Percentiles rank a stretch among this genome's conserved stretches.
These are phyloP conservation scores for Coendou prehensilis DNA, from an alignment of 2,797 vertebrate genomes.

Conservation along the genomic window DNA sequence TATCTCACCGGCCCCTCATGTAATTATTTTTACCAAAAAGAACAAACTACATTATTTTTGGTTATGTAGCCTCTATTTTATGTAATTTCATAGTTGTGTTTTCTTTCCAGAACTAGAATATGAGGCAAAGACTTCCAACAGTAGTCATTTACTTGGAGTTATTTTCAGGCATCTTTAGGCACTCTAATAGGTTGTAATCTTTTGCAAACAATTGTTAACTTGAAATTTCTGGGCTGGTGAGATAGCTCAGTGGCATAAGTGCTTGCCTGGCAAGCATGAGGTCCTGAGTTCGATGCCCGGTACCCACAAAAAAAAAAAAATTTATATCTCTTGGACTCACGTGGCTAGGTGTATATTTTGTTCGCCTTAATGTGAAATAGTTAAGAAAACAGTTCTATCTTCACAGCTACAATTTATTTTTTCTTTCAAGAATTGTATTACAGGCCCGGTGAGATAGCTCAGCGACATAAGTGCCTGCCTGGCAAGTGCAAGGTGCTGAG, in stretches of 20 bases:
- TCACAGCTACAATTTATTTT: conserved; percentile 1
- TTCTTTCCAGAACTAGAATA: neutral
- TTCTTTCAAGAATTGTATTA: conserved; percentile 14
- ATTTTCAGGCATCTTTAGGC: conserved; percentile 22
- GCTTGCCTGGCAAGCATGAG: no score
- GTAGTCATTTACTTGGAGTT: neutral
- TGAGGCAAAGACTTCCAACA: neutral
- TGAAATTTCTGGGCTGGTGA: neutral
- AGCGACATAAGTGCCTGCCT: no score
- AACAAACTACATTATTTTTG: conserved; percentile 14
- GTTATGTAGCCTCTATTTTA: neutral
- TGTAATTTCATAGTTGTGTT: neutral
- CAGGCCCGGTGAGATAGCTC: neutral
- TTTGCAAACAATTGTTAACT: conserved; percentile 2
- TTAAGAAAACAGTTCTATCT: conserved; percentile 40
- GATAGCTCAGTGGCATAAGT: no score
- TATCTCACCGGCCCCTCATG: no score
- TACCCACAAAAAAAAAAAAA: no score
- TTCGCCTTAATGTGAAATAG: conserved; percentile 44
- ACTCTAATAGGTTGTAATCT: neutral
- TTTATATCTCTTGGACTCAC: conserved; percentile 3
- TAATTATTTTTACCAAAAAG: conserved; percentile 34
- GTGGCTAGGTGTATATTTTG: conserved; percentile 1
- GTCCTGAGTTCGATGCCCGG: no score
- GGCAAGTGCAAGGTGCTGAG: no score